phyloP scores from a whole-genome alignment of 2,113 vertebrate genomes.

The Ailurus styani region DNA sequence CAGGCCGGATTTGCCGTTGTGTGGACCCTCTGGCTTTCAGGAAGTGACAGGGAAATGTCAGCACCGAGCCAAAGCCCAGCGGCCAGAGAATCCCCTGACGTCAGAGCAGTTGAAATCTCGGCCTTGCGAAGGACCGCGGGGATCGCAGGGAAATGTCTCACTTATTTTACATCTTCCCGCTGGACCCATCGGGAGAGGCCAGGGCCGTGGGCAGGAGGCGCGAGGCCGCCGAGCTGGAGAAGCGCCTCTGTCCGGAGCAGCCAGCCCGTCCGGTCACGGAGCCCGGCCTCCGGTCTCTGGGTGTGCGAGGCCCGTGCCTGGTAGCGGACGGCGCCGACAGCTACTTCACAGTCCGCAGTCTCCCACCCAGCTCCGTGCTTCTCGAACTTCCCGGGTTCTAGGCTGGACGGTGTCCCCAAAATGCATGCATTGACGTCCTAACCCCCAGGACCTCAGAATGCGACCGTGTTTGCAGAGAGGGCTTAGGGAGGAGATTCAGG shows the following conservation, averaged over 20 bases:
- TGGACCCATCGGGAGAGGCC: background rate
- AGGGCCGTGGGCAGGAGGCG: fast-evolving
- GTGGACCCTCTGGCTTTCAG: fast-evolving
- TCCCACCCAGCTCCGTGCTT: background rate
- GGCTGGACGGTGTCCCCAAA: background rate
- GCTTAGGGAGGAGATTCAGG: fast-evolving
- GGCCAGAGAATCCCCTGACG: fast-evolving
- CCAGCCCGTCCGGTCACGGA: no score
- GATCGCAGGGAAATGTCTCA: fast-evolving
- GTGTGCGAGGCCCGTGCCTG: fast-evolving
- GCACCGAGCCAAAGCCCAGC: background rate
- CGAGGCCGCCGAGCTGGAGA: fast-evolving
- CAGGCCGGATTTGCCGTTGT: fast-evolving
- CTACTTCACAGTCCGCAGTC: fast-evolving
- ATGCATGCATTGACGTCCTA: fast-evolving
- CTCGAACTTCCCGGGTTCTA: fast-evolving
- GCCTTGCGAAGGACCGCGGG: no score
- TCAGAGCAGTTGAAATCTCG: fast-evolving
- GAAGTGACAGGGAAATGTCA: background rate
- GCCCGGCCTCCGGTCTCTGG: background rate
- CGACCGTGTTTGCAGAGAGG: background rate
- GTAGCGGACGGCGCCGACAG: fast-evolving
- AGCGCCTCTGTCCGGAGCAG: no score
- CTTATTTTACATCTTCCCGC: background rate
- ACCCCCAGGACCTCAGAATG: fast-evolving